Conservation (phyloP, 2,888 invertebrate species). For the Caenorhabditis sp. region DNA sequence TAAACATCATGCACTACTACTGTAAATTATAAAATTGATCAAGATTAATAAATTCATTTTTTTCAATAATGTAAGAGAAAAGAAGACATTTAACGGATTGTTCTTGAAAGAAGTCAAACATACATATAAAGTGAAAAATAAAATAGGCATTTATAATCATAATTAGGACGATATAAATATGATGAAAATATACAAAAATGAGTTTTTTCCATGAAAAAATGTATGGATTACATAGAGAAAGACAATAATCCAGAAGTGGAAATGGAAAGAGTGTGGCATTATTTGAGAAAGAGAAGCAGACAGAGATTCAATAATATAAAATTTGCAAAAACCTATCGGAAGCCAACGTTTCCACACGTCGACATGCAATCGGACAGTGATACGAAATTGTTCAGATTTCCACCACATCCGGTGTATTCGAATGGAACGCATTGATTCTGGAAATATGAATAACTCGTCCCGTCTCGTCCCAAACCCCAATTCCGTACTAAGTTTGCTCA, state of each 20-base stretch:
- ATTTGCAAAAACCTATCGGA: slow-evolving; percentile 63
- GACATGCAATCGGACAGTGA: slow-evolving; percentile 80
- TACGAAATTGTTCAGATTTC: slow-evolving; percentile 82
- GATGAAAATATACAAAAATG: background rate
- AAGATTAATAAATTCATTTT: too few species aligned
- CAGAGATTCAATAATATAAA: slow-evolving; percentile 33
- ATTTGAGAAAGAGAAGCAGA: slow-evolving; percentile 23
- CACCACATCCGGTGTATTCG: slow-evolving; percentile 82
- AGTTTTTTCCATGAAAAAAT: slow-evolving; percentile 7
- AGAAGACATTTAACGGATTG: background rate
- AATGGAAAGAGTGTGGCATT: slow-evolving; percentile 59
- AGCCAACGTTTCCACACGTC: slow-evolving; percentile 81
- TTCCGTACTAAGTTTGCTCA: too few species aligned
- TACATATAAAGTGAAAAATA: too few species aligned
- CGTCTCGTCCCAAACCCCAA: too few species aligned
- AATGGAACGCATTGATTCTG: slow-evolving; percentile 82
- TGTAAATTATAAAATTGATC: too few species aligned
- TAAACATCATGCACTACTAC: too few species aligned
- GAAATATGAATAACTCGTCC: too few species aligned
- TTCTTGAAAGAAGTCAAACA: too few species aligned
- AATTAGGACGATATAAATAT: background rate
- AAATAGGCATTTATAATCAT: too few species aligned
- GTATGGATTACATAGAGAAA: slow-evolving; percentile 1
- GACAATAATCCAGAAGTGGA: slow-evolving; percentile 4
- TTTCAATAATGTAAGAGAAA: background rate